These are phyloP conservation scores for Arenaria interpres DNA, from an alignment of 2,113 vertebrate genomes.

Conservation along the genomic window DNA sequence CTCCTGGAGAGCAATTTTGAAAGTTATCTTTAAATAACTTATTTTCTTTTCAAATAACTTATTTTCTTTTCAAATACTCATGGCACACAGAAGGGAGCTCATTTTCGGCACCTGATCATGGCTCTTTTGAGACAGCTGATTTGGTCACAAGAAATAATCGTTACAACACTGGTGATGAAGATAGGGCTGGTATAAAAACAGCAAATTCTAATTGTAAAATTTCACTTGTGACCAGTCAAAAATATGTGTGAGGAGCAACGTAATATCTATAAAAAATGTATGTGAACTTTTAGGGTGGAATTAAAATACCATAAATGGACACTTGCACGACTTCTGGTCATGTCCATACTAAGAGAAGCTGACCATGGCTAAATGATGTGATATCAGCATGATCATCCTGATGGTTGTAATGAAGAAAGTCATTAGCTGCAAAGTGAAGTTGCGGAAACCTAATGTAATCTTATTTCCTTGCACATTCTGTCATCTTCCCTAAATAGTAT, in stretches of 20 bases:
- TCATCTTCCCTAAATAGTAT: conserved; percentile 63
- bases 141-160: neutral
- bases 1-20: neutral
- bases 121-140: neutral
- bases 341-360: neutral
- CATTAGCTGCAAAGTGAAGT: conserved; percentile 53
- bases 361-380: conserved; percentile 1
- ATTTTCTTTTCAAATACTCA: neutral
- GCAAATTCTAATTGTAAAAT: neutral
- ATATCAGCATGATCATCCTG: conserved; percentile 6
- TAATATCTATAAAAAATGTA: neutral
- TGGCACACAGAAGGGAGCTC: neutral
- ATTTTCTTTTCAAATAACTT: neutral
- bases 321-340: neutral
- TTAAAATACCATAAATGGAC: neutral
- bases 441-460: conserved; percentile 31
- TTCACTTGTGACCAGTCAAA: neutral
- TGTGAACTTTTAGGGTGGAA: neutral
- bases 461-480: conserved; percentile 34
- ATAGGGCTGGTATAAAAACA: neutral
- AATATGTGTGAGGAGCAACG: neutral
- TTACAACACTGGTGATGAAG: neutral
- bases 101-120: neutral
- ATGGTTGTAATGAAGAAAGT: conserved; percentile 54
- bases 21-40: neutral